Percentiles rank a stretch among this genome's conserved stretches.
phyloP scores from a whole-genome alignment of 2,797 vertebrate genomes.

The Falco cherrug region DNA sequence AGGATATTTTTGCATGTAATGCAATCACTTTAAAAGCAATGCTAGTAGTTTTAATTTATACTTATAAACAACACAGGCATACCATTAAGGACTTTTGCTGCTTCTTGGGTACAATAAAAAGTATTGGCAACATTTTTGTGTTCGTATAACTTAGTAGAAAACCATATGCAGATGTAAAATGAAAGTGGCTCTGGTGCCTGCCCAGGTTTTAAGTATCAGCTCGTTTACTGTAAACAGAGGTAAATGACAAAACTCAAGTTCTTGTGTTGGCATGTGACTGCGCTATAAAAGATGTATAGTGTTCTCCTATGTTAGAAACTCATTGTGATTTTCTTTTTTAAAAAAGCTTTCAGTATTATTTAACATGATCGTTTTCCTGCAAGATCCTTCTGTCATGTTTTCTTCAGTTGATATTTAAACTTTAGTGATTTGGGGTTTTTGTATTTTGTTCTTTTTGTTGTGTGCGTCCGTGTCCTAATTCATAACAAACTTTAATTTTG shows the following conservation, averaged over 20 bases:
- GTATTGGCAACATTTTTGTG: neutral
- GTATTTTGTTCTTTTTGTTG: neutral
- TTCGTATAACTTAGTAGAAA: neutral
- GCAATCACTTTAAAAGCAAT: neutral
- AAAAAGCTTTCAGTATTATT: neutral
- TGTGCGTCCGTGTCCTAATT: fast-evolving
- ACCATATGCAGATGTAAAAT: neutral
- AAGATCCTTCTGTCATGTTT: neutral
- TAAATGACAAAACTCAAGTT: neutral
- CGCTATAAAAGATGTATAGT: neutral
- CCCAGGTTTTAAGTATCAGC: neutral
- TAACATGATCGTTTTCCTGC: neutral
- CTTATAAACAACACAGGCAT: neutral
- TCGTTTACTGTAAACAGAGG: neutral
- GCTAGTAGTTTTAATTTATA: neutral
- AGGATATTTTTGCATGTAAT: neutral
- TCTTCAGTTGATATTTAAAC: neutral
- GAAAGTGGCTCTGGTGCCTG: neutral
- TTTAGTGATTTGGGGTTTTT: neutral
- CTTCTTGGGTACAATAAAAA: neutral
- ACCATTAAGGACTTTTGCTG: neutral
- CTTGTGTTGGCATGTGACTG: neutral
- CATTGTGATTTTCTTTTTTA: neutral
- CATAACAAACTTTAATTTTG: neutral
- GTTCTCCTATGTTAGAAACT: neutral